Evolutionary conservation across 2,797 vertebrate genomes (phyloP).

Genomic region (Syngnathus acus): DNA sequence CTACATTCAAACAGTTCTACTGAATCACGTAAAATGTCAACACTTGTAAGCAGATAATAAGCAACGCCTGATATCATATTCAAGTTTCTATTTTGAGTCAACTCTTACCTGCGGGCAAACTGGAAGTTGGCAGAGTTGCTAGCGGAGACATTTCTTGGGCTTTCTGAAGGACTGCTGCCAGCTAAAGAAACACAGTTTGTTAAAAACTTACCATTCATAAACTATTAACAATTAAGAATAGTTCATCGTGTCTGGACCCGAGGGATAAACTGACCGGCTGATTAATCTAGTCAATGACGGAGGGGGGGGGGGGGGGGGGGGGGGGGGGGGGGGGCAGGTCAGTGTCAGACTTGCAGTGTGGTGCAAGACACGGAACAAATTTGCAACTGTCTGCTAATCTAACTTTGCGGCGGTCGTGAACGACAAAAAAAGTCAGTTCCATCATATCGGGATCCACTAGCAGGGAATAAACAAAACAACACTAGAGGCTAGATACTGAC

Average conservation of each 20-base stretch:
- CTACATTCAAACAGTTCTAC: neutral
- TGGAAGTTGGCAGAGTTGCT: slow-evolving; percentile 81
- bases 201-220: neutral
- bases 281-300: no score
- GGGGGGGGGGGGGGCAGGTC: no score
- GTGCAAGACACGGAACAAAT: no score
- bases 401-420: no score
- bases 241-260: neutral
- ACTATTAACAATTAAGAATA: neutral
- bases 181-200: slow-evolving; percentile 51
- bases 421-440: neutral
- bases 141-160: slow-evolving; percentile 82
- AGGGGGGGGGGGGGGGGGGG: no score
- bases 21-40: neutral
- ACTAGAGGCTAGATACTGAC: slow-evolving; percentile 9
- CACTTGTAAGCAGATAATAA: neutral
- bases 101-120: slow-evolving; percentile 83
- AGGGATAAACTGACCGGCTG: neutral
- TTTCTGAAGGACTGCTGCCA: slow-evolving; percentile 87
- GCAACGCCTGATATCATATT: slow-evolving; percentile 3
- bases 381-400: no score
- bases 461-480: neutral
- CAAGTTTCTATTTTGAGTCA: slow-evolving; percentile 7
- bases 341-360: no score
- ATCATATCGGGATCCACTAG: slow-evolving; percentile 2